Evolutionary conservation across 2,113 vertebrate genomes (phyloP).

Genomic region (Mobula birostris): DNA sequence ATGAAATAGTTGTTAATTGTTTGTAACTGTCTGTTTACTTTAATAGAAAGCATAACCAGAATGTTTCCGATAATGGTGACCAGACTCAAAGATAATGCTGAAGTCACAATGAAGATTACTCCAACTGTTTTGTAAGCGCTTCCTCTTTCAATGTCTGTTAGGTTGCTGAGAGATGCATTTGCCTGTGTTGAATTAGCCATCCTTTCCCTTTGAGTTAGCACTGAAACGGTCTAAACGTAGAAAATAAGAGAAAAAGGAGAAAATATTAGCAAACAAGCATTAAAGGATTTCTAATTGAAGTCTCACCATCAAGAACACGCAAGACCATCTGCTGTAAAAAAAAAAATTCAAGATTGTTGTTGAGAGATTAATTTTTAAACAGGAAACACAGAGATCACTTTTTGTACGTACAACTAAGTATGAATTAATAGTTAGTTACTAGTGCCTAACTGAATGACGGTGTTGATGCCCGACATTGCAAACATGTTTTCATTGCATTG

Average conservation of each 20-base stretch:
- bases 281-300: background rate
- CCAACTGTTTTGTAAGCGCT: conserved; percentile 92
- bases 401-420: too few relatives aligned
- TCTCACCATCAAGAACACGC: background rate
- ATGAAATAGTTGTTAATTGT: conserved; percentile 98
- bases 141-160: conserved; percentile 54
- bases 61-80: conserved; percentile 96
- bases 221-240: background rate
- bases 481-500: too few relatives aligned
- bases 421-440: too few relatives aligned
- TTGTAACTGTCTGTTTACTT: conserved; percentile 93
- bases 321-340: background rate
- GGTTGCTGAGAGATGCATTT: conserved; percentile 77
- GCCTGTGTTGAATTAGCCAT: conserved; percentile 78
- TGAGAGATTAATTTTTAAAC: background rate
- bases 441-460: too few relatives aligned
- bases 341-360: background rate
- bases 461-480: too few relatives aligned
- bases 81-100: conserved; percentile 90
- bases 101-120: conserved; percentile 94
- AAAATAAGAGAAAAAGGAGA: background rate
- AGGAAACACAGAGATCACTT: background rate
- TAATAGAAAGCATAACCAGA: conserved; percentile 97
- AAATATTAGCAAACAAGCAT: background rate
- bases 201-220: conserved; percentile 42